phyloP scores from a whole-genome alignment of 1,140 invertebrate genomes.

The Uloborus diversus region DNA sequence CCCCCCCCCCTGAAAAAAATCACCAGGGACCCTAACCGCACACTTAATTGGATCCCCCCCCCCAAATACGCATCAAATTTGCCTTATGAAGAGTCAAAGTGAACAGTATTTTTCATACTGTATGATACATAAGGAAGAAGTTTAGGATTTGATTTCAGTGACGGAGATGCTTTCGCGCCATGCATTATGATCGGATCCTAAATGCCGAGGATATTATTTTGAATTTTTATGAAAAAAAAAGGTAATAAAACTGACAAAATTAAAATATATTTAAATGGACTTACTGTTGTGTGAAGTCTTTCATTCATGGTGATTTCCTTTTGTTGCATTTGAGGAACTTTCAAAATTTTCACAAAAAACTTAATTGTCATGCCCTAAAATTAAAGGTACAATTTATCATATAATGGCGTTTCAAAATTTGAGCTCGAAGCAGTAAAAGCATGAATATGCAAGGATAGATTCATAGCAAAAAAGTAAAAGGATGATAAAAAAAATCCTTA shows the following conservation, averaged over 20 bases:
- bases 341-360: conserved; percentile 92
- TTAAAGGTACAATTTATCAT: conserved; percentile 25
- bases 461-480: conserved; percentile 3
- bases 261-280: conserved; percentile 23
- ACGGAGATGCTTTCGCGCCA: too few species aligned
- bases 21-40: too few species aligned
- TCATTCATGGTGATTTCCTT: conserved; percentile 95
- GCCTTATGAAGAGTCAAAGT: too few species aligned
- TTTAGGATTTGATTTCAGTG: too few species aligned
- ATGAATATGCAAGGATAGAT: neutral
- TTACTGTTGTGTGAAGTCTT: conserved; percentile 91
- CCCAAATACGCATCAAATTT: too few species aligned
- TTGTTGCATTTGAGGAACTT: conserved; percentile 90
- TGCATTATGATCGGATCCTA: too few species aligned
- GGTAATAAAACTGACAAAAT: neutral
- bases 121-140: too few species aligned
- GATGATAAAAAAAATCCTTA: neutral
- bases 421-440: neutral
- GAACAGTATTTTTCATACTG: too few species aligned
- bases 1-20: too few species aligned
- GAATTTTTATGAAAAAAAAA: neutral
- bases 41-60: too few species aligned
- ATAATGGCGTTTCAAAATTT: neutral
- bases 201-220: too few species aligned
- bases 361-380: conserved; percentile 95